Evolutionary conservation across 2,797 vertebrate genomes (phyloP), one percentile per base, ranked within the genome.

Genomic region (Cyclura pinguis): DNA sequence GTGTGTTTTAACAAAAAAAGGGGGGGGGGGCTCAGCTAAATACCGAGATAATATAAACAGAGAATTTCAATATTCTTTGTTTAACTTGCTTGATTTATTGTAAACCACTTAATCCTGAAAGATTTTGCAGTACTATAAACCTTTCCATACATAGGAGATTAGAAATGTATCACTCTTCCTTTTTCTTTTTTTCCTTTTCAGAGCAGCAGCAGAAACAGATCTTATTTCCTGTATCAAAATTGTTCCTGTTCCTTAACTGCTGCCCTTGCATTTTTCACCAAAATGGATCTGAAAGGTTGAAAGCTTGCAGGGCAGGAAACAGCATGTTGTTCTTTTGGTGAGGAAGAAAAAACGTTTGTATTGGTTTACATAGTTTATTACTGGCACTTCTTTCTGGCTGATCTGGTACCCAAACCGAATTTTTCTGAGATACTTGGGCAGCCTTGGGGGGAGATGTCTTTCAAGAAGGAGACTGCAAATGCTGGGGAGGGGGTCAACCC

Each of bases 191-290:
- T 32, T 3, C 22, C 92, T 88, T 47, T 47, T 92, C 93, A 86
- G 93, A 93, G 47, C 85, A 38, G 29, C 13, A 93, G 67, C 89
- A 92, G 93, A 95, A 95, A 94, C 67, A 89, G 87, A 92, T 86
- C 6, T 42, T 91, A 9, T 92, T 91, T 93, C 91, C 85, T 94
- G 90, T 93, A 89, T 90, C 94, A 88, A 92, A 89, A 93, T 64
- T 93, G 93, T 85, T 90, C 42, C 27, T 93, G 92, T 86, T 90
- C 42, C 22, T 89, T 80, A 59, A 93, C 88, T 88, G 86, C 35
- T 87, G 80, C 84, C 90, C 67, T 89, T 94, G 42, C 74, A 87
- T 90, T 81, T 93, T 93, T 91, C 86, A 94, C 88, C 74, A 62
- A 47, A 87, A 88, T 14, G 88, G 81, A 91, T 91, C 92, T 87